Conservation (phyloP, 2,113 vertebrate genomes). For the Amphiprion ocellaris region DNA sequence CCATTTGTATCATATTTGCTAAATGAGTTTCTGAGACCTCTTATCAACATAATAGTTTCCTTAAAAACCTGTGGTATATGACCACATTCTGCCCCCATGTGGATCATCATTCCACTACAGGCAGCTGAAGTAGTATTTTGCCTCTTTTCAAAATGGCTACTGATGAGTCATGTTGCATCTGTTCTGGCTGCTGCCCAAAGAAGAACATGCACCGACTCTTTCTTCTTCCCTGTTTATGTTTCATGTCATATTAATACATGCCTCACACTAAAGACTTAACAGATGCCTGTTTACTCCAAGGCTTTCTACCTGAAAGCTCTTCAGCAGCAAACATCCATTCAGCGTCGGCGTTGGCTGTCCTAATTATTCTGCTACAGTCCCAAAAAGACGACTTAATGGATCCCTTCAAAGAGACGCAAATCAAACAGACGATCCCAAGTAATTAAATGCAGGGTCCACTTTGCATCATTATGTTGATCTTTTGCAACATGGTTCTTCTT, state of each 20-base stretch:
- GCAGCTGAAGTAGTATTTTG: too few species aligned
- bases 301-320: constrained; percentile 46
- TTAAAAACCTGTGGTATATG: too few species aligned
- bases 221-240: constrained; percentile 16
- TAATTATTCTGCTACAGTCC: constrained; percentile 12
- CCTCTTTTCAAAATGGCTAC: too few species aligned
- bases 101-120: too few species aligned
- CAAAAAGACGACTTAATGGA: constrained; percentile 38
- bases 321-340: constrained; percentile 35
- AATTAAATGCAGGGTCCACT: constrained; percentile 12
- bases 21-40: too few species aligned
- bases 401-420: constrained; percentile 34
- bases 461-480: neutral
- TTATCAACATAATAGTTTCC: too few species aligned
- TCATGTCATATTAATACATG: neutral
- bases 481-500: neutral
- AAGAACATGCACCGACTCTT: too few species aligned
- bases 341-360: neutral
- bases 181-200: too few species aligned
- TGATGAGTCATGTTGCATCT: too few species aligned
- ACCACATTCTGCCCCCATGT: too few species aligned
- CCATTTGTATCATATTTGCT: too few species aligned
- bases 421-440: neutral
- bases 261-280: constrained; percentile 43
- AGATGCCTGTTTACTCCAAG: constrained; percentile 30